Base-by-base conservation (phyloP, 2,113 vertebrate species). In the Pseudorhombus dupliciocellatus region DNA sequence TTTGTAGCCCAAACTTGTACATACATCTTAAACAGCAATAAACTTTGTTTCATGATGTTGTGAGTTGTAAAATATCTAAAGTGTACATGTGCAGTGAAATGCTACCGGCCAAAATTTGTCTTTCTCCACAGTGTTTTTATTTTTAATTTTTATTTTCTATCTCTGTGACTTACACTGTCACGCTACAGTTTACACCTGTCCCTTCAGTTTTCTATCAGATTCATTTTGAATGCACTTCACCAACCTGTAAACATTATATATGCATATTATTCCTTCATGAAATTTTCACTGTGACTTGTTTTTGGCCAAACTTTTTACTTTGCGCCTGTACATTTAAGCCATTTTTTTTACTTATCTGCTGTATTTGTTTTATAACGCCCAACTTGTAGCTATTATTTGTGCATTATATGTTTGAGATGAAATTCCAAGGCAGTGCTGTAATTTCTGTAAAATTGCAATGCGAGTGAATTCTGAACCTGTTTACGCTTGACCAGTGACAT, bases 1-100 rank as follows among this genome's bases (percentile, higher is more conserved):
- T 91, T 86, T 87, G 50, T 81, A 87, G 76, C 64, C 24, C 12
- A 57, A 70, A 40, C 59, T n/a, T 93, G 87, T 91, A 87, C 67
- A 88, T 91, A 83, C 55, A 87, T 87, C 68, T 86, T 90, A 88
- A 79, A 85, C 80, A 91, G 91, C 92, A 94, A 93, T 94, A 93
- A 88, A 31, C 51, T 85, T 68, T 81, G 79, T 85, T 87, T 85
- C 52, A 55, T 69, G 40, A 21, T 89, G 88, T 89, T 87, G 87
- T 90, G 78, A 71, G 48, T 65, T 90, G 79, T 87, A 67, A 79
- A 66, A 57, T 85, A 77, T 90, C 28, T 72, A 4, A 73, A 67
- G 42, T 34, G 61, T 83, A 56, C 64, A 51, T 62, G 67, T 84
- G 69, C 64, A 63, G 51, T 20, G 53, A 72, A 83, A 87, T 85